Base-by-base conservation (phyloP, 2,888 invertebrate genomes). In the Hipparchia semele region DNA sequence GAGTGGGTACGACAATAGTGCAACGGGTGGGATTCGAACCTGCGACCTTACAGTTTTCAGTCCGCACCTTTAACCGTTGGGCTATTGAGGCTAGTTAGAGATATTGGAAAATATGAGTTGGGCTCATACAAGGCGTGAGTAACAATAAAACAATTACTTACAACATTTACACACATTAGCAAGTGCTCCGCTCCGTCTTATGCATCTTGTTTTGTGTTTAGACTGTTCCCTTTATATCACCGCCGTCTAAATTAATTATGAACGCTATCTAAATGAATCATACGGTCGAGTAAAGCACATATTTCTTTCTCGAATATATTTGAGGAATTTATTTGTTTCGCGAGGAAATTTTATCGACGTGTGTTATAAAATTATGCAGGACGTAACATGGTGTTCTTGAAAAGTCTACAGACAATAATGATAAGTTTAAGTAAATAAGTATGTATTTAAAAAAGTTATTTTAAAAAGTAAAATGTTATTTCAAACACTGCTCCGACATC, bases 191-290 rank as follows among this genome's bases (percentile, higher is more conserved):
- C 76, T 71, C 72, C 61, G 73, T 70, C 72, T 77, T 75, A 76
- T 76, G 73, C 74, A 75, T 76, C 68, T 76, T 72, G 77, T 71
- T 75, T 77, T 73, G 74, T 75, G 69, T 72, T 73, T 71, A 73
- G 68, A 75, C 76, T 71, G 78, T 71, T 71, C 74, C 73, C 76
- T 77, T 77, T 80, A 76, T 79, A 74, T 5, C 73, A 54, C 10
- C 39, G 71, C 56, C 73, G 72, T 75, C 75, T 74, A 77, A 79
- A 79, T 79, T 76, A 79, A 78, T 79, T 79, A 76, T 65, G 73
- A 78, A 75, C 72, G 70, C 74, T 70, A 75, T 76, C 74, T 73
- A 74, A 67, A 73, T 74, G 74, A 74, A 73, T 71, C 71, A 73
- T 64, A 69, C 46, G 56, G 61, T 53, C 53, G 56, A 64, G 71